Percentiles rank a stretch among this genome's conserved stretches.
Evolutionary conservation across 2,888 invertebrate species (phyloP).

Genomic region (Platynereis dumerilii): DNA sequence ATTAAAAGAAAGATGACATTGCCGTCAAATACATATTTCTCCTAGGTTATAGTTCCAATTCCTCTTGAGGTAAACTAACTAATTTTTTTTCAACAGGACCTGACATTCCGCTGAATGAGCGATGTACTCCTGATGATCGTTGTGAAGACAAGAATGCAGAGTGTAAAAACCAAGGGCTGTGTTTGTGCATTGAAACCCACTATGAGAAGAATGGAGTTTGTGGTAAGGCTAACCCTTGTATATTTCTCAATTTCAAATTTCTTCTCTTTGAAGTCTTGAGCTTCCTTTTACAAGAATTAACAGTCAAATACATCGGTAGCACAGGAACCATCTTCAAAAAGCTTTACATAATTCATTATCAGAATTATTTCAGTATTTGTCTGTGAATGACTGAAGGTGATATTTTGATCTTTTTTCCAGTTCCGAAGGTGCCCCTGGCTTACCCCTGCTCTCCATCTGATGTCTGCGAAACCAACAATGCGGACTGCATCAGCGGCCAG

Average conservation of each 20-base stretch:
- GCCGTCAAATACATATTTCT: neutral
- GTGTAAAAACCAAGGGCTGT: conserved; percentile 10
- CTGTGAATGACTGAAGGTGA: too few species aligned
- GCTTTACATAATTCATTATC: too few species aligned
- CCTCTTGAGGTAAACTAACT: neutral
- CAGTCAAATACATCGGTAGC: too few species aligned
- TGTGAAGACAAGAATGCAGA: conserved; percentile 19
- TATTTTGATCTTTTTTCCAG: conserved; percentile 16
- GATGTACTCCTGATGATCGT: conserved; percentile 12
- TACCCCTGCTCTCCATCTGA: conserved; percentile 19
- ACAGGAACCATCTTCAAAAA: too few species aligned
- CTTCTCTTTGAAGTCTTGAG: too few species aligned
- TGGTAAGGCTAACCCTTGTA: too few species aligned
- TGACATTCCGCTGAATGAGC: conserved; percentile 24
- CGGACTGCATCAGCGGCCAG: conserved; percentile 5
- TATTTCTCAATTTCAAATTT: too few species aligned
- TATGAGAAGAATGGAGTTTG: conserved; percentile 21
- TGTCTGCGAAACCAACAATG: conserved; percentile 12
- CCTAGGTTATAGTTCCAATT: neutral
- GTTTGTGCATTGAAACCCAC: conserved; percentile 18
- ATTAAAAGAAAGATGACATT: neutral
- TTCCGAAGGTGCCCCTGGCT: conserved; percentile 21
- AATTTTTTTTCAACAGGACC: conserved; percentile 5
- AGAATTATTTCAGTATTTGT: too few species aligned
- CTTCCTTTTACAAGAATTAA: too few species aligned